These are phyloP conservation scores for Diaperis boleti DNA, from an alignment of 2,888 invertebrate species.

Conservation along the genomic window DNA sequence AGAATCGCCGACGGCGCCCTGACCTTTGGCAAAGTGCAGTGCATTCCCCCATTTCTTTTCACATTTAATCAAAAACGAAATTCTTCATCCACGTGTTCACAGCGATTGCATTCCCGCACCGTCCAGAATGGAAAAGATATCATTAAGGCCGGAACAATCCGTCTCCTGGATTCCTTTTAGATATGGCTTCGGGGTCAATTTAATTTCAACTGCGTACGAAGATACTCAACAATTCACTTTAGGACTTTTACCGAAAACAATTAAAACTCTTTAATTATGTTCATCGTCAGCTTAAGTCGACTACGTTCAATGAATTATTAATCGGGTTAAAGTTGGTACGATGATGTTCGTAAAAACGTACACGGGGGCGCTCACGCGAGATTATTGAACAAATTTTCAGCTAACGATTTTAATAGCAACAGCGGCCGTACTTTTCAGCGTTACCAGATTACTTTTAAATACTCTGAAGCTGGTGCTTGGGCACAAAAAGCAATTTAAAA, in stretches of 20 bases:
- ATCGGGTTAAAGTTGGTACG: conserved; percentile 15
- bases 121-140: conserved; percentile 17
- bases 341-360: conserved; percentile 7
- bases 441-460: conserved; percentile 23
- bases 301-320: conserved; percentile 33
- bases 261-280: conserved; percentile 39
- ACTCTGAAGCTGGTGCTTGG: conserved; percentile 2
- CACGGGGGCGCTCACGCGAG: conserved; percentile 1
- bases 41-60: background rate
- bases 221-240: conserved; percentile 32
- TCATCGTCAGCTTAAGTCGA: conserved; percentile 23
- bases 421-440: conserved; percentile 1
- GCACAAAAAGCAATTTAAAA: conserved; percentile 8
- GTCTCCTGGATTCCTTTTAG: conserved; percentile 21
- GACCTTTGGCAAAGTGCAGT: background rate
- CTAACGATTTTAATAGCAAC: conserved; percentile 4
- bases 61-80: background rate
- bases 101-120: conserved; percentile 16
- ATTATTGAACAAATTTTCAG: conserved; percentile 31
- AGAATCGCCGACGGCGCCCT: background rate
- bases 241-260: conserved; percentile 32
- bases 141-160: conserved; percentile 24
- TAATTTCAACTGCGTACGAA: conserved; percentile 26
- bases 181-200: conserved; percentile 8
- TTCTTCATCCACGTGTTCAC: conserved; percentile 13